Conservation (phyloP, 64 coral and sea anemone species). For the Pachyseris speciosa region DNA sequence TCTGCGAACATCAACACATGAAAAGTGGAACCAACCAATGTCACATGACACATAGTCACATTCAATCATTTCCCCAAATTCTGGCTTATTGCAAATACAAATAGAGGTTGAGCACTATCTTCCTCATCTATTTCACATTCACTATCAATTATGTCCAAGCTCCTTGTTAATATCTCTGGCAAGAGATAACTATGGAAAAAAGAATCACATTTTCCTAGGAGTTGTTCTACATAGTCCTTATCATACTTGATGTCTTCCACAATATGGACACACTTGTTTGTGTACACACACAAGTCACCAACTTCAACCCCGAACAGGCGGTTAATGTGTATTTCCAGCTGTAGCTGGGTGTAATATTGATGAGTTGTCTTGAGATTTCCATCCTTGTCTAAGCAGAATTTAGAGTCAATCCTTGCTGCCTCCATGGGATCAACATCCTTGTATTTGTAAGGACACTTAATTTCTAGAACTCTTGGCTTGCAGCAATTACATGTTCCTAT, state of each 20-base stretch:
- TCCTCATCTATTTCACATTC: background rate
- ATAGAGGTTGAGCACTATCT: background rate
- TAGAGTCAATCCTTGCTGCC: conserved; percentile 11
- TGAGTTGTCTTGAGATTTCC: conserved; percentile 46
- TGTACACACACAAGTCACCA: conserved; percentile 38
- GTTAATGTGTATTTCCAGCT: conserved; percentile 59
- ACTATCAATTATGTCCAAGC: background rate
- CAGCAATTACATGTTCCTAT: conserved; percentile 59
- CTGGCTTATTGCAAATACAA: conserved; percentile 74
- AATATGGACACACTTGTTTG: background rate
- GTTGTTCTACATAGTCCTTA: background rate
- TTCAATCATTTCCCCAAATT: conserved; percentile 56
- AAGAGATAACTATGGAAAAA: conserved; percentile 27
- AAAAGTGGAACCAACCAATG: conserved; percentile 63
- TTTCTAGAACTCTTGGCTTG: conserved; percentile 26
- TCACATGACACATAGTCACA: conserved; percentile 59
- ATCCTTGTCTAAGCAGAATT: conserved; percentile 41
- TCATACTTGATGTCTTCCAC: conserved; percentile 39
- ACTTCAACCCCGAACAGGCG: background rate
- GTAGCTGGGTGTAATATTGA: conserved; percentile 55
- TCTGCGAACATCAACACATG: conserved; percentile 51
- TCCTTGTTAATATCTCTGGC: conserved; percentile 35
- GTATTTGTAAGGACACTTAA: conserved; percentile 55
- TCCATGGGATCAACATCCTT: background rate
- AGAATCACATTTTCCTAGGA: conserved; percentile 11